These are phyloP conservation scores for Zingel zingel DNA, from an alignment of 2,113 vertebrate genomes.

Conservation along the genomic window DNA sequence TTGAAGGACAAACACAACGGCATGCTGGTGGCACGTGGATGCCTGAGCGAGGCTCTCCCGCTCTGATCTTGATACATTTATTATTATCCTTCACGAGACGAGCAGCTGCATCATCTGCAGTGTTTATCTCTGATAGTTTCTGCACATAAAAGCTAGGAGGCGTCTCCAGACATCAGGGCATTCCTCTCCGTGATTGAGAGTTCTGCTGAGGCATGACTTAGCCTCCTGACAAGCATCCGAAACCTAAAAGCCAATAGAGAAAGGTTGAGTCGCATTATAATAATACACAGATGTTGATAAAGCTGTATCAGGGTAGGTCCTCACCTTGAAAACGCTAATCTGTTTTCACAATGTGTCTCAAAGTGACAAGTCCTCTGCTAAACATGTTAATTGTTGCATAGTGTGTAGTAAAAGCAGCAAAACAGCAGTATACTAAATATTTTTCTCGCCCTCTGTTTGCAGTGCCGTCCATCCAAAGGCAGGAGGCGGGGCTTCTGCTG, in stretches of 20 bases:
- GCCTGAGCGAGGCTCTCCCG: neutral
- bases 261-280: slow-evolving; percentile 35
- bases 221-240: slow-evolving; percentile 42
- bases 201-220: slow-evolving; percentile 65
- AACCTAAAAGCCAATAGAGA: slow-evolving; percentile 34
- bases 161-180: slow-evolving; percentile 40
- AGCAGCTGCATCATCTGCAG: slow-evolving; percentile 36
- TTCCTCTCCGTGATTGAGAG: slow-evolving; percentile 63
- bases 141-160: slow-evolving; percentile 16
- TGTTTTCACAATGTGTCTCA: slow-evolving; percentile 46
- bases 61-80: slow-evolving; percentile 24
- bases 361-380: slow-evolving; percentile 22
- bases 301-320: slow-evolving; percentile 42
- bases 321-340: slow-evolving; percentile 55
- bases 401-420: neutral
- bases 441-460: slow-evolving; percentile 35
- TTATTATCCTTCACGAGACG: slow-evolving; percentile 7
- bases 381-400: neutral
- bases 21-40: slow-evolving; percentile 22
- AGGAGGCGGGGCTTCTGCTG: slow-evolving; percentile 95
- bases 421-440: slow-evolving; percentile 3
- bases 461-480: slow-evolving; percentile 97
- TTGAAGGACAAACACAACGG: slow-evolving; percentile 21
- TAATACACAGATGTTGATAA: slow-evolving; percentile 40
- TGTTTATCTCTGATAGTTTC: slow-evolving; percentile 30